Conservation (phyloP, 2,797 vertebrate species). For the Silurus lanzhouensis region DNA sequence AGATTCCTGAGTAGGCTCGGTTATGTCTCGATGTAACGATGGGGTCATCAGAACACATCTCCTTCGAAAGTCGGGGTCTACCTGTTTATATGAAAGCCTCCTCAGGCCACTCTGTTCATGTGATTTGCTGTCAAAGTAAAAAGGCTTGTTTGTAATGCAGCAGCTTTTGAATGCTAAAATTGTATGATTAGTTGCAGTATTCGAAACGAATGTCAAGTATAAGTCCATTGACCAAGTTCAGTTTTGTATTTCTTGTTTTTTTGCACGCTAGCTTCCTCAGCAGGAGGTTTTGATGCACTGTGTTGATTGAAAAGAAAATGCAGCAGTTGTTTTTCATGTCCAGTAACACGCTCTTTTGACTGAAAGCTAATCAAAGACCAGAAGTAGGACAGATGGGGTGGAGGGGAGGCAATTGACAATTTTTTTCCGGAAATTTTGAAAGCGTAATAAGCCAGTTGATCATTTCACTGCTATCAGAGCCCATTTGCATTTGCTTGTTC, state of each 20-base stretch:
- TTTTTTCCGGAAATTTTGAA: not conserved
- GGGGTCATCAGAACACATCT: too few species aligned
- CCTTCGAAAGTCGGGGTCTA: too few species aligned
- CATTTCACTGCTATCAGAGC: not conserved
- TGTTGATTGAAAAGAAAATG: not conserved
- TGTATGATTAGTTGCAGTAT: not conserved
- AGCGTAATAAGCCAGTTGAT: not conserved
- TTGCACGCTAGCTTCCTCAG: not conserved
- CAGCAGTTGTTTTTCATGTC: not conserved
- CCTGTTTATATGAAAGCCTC: not conserved
- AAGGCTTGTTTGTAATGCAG: not conserved
- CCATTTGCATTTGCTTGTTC: not conserved
- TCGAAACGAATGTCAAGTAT: not conserved
- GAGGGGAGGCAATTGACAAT: not conserved
- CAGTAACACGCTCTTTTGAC: not conserved
- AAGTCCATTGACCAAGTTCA: too few species aligned
- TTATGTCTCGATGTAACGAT: too few species aligned
- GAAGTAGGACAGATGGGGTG: not conserved
- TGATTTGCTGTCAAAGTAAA: not conserved
- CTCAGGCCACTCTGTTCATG: not conserved
- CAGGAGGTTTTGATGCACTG: not conserved
- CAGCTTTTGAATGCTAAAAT: not conserved
- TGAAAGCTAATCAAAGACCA: slow-evolving; percentile 25
- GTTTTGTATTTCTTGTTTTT: not conserved
- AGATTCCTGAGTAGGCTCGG: too few species aligned